A percentile compares a stretch with the other conserved stretches of the same genome.
phyloP scores from a whole-genome alignment of 2,888 invertebrate genomes.

The Tinea trinotella region DNA sequence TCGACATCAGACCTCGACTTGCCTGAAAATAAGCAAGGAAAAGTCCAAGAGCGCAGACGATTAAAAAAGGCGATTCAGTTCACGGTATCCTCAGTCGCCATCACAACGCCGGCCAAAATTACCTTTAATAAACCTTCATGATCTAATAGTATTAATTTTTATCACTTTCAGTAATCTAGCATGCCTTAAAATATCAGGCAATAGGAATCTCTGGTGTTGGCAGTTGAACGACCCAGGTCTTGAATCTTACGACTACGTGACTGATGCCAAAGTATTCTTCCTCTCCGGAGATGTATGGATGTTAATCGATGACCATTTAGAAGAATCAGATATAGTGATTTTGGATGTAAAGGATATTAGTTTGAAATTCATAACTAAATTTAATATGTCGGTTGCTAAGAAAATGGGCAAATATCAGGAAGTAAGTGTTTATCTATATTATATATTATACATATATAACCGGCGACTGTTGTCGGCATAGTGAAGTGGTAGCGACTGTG shows the following conservation, averaged over 20 bases:
- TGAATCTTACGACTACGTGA: slow-evolving; percentile 46
- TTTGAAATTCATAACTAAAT: slow-evolving; percentile 65
- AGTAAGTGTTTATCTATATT: slow-evolving; percentile 31
- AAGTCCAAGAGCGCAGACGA: too few relatives aligned
- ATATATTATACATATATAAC: not conserved
- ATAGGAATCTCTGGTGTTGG: slow-evolving; percentile 51
- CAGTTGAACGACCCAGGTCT: slow-evolving; percentile 59
- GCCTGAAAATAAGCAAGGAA: too few relatives aligned
- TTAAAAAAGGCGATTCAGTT: too few relatives aligned
- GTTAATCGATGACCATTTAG: slow-evolving; percentile 32
- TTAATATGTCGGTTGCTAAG: slow-evolving; percentile 76
- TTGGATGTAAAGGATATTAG: slow-evolving; percentile 53
- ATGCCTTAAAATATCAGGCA: slow-evolving; percentile 36
- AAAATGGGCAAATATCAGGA: slow-evolving; percentile 76
- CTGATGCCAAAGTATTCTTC: slow-evolving; percentile 47
- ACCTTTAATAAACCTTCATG: too few relatives aligned
- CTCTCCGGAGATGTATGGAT: slow-evolving; percentile 46
- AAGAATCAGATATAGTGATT: slow-evolving; percentile 43
- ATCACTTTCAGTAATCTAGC: slow-evolving; percentile 52
- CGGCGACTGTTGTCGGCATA: not conserved
- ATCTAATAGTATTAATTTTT: too few relatives aligned
- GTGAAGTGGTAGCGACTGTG: not conserved
- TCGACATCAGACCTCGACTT: too few relatives aligned
- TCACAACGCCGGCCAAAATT: too few relatives aligned
- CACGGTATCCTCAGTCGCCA: too few relatives aligned